Base-by-base conservation (phyloP, 2,888 invertebrate species). In the Chalcis sispes region DNA sequence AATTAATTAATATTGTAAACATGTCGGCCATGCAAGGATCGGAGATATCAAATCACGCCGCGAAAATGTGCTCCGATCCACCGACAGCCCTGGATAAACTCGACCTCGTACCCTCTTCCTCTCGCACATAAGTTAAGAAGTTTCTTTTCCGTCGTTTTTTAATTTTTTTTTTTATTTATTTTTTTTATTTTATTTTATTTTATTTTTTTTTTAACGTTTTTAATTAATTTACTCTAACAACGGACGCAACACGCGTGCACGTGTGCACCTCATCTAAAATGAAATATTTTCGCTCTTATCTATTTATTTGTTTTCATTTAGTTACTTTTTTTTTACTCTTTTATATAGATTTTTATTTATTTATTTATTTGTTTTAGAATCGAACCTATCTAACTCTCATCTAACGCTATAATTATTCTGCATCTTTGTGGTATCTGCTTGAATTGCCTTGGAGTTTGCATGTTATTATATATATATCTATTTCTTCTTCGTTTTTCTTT, bases 321-420 rank as follows among this genome's bases (percentile, higher is more conserved):
- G 73, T 69, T 73, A 50, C 4, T 56, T 59, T 36, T 71, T 64
- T 66, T 76, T 66, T 61, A 46, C 23, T 69, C 56, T 66, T 27
- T 59, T 62, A 46, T 73, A 29, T 25, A n/a, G n/a, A n/a, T n/a
- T n/a, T n/a, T n/a, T n/a, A n/a, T n/a, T n/a, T n/a, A n/a, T 54
- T 15, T 66, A 46, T 50, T 52, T 20, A 18, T 70, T 66, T 42
- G 25, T 29, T 66, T 75, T 72, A 75, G 50, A 77, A 72, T 78
- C 65, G 58, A 77, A 77, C 64, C 62, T 72, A 79, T 72, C 75
- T 72, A 76, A 70, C 69, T 79, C 72, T 80, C 79, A 25, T 32
- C 50, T 73, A 77, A 70, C 54, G 25, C 62, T 73, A 74, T 10
- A 58, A 29, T 66, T 74, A 54, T 23, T 76, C 64, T 65, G 65